Base-by-base conservation (phyloP, 2,797 vertebrate species). In the Trematocara caparti region DNA sequence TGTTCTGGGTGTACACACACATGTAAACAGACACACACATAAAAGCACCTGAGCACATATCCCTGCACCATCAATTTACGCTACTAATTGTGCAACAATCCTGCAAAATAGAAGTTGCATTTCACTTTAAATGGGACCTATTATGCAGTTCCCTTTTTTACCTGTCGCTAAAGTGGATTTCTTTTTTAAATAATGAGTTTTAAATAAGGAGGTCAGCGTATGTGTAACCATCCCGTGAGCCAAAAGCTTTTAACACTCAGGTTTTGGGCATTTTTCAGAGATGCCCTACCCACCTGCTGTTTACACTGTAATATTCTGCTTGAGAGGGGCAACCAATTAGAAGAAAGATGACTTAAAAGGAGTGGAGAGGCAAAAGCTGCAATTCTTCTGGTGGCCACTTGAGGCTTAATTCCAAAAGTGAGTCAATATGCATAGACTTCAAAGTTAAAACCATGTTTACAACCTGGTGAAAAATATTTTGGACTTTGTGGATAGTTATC, bases 31-130 rank as follows among this genome's bases (percentile, higher is more conserved):
- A 62, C 36, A 59, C 38, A 75, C 53, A 72, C 8, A 81, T 43
- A 43, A 43, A 27, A 71, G 79, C 51, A 80, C 80, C 73, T 83
- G 49, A 32, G 32, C 84, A 66, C 79, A 73, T 74, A 79, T 71
- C 73, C 13, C 62, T 15, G 62, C 81, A 43, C 12, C 74, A 80
- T 59, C 62, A 51, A 80, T 48, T 80, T 83, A 92, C 76, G 80
- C 81, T 82, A 71, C 82, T 90, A 84, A 87, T 69, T 81, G 74
- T 82, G 82, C 53, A 77, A 19, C 81, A 43, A 75, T 57, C 24
- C 79, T n/a, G 24, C 51, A 77, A 80, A 88, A 84, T 72, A 84
- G 87, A 82, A 74, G 47, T 72, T 43, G 40, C 15, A 19, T 76
- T 50, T 76, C 14, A 62, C 76, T 88, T 83, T 81, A 73, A 73